Conservation (phyloP, 2,113 vertebrate genomes). For the Callaeas wilsoni region DNA sequence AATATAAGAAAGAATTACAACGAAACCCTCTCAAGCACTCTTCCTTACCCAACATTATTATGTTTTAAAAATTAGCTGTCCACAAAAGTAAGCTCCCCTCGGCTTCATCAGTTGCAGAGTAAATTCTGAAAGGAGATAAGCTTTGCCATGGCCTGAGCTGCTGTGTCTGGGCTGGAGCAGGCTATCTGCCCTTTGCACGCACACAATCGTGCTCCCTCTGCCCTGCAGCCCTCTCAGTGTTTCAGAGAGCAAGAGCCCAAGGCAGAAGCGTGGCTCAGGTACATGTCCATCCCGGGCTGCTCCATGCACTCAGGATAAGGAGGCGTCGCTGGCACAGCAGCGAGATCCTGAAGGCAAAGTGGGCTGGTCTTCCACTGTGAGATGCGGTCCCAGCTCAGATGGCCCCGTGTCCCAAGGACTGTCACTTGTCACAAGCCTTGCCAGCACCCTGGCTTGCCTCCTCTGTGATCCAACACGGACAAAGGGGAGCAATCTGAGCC, state of each 20-base stretch:
- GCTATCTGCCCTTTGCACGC: not conserved
- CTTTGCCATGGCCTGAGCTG: accelerated
- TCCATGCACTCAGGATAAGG: accelerated
- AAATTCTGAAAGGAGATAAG: not conserved
- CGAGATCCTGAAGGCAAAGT: not conserved
- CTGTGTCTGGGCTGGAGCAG: not conserved
- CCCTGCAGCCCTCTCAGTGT: accelerated
- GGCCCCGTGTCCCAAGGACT: not conserved
- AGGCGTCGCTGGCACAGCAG: accelerated
- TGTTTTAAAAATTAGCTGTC: not conserved
- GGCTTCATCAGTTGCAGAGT: not conserved
- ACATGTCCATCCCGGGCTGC: accelerated
- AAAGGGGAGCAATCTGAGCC: accelerated
- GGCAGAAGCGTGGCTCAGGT: accelerated
- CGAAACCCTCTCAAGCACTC: not conserved
- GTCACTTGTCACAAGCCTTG: not conserved
- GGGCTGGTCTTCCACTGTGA: not conserved
- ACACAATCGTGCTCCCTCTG: accelerated
- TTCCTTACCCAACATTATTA: not conserved
- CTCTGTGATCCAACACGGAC: accelerated
- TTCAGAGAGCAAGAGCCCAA: not conserved
- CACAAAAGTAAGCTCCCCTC: not conserved
- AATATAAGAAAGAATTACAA: not conserved
- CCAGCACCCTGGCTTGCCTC: accelerated
- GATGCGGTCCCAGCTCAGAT: not conserved